Base-by-base conservation (phyloP, 1,140 invertebrate species). In the Thereuonema tuberculata region DNA sequence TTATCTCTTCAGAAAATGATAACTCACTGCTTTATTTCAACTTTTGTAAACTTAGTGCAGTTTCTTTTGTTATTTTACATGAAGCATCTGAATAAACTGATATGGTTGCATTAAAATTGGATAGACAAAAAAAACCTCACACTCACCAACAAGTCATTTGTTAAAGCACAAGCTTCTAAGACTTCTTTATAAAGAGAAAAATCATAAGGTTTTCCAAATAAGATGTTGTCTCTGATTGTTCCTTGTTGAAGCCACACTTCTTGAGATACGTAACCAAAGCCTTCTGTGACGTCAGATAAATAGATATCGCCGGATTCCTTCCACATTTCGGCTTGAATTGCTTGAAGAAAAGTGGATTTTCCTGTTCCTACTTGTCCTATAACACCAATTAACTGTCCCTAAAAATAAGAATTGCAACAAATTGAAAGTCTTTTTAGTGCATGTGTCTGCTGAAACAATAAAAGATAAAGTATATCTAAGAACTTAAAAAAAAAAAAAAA, bases 241-340 rank as follows among this genome's bases (percentile, higher is more conserved):
- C 86, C 88, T 59, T 89, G 80, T 68, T 93, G 85, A 43, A 98
- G 75, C 94, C 94, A 98, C 12, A 91, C 79, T 62, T 86, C 84
- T 76, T 98, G 95, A 17, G 85, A 80, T 0, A 93, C 89, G 69
- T 86, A 89, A 21, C 84, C 93, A 70, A 96, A 83, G 63, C 88
- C 88, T 78, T 63, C 2, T 69, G 76, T 73, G n/a, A 75, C 43
- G 31, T 77, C 69, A 55, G 72, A 68, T 52, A 67, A 68, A 1
- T 75, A 74, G 14, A 70, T 62, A 15, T 62, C 56, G 2, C 86
- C 87, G 57, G 68, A 69, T 29, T 72, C 66, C 71, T 82, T 84
- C 0, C 77, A 69, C 66, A 90, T 79, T 74, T 91, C 87, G 1
- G 81, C 86, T 37, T 89, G 73, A 29, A 93, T 77, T 14, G 84